Evolutionary conservation across 2,888 invertebrate genomes (phyloP).

Genomic region (Caenorhabditis parvicauda): DNA sequence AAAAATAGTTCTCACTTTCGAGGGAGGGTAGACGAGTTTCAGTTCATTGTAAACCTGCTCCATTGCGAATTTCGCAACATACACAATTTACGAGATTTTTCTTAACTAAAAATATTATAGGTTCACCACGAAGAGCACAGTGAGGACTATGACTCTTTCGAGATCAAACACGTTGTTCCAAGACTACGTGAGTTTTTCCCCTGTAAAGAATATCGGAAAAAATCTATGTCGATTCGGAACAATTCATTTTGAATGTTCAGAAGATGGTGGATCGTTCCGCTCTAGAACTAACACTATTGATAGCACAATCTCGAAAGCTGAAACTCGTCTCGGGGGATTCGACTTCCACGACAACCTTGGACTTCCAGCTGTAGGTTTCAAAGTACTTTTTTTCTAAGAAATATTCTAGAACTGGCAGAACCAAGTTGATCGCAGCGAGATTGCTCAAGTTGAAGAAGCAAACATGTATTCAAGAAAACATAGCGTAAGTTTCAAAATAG

Average conservation of each 20-base stretch:
- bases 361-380: conserved; percentile 19
- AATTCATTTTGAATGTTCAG: too few species aligned
- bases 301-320: conserved; percentile 44
- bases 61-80: too few species aligned
- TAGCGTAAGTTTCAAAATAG: conserved; percentile 5
- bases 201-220: too few species aligned
- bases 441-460: conserved; percentile 47
- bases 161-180: conserved; percentile 4
- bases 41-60: too few species aligned
- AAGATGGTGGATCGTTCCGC: conserved; percentile 12
- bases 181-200: too few species aligned
- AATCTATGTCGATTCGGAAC: too few species aligned
- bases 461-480: conserved; percentile 2
- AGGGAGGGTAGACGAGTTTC: too few species aligned
- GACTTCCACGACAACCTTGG: conserved; percentile 48
- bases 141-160: too few species aligned
- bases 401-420: conserved; percentile 35
- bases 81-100: too few species aligned
- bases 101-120: too few species aligned
- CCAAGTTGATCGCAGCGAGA: conserved; percentile 51
- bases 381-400: background rate
- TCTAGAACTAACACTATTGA: conserved; percentile 49
- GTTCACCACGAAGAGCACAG: too few species aligned
- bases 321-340: conserved; percentile 51
- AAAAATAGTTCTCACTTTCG: too few species aligned